phyloP scores from a whole-genome alignment of 2,113 vertebrate species.

The Notothenia rossii region DNA sequence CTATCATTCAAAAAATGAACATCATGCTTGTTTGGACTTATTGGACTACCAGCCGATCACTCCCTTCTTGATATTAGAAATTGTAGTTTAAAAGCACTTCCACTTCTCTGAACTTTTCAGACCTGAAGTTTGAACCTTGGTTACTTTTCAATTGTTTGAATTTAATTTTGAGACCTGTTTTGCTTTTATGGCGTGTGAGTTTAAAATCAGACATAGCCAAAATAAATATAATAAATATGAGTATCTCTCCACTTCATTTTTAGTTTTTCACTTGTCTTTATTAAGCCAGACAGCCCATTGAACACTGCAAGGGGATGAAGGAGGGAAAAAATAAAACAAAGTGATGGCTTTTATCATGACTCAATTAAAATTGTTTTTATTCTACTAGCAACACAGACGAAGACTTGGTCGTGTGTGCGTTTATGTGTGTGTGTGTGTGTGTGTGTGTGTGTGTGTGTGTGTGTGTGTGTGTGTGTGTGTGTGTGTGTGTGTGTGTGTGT shows the following conservation, averaged over 20 bases:
- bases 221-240: slow-evolving; percentile 29
- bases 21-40: too few relatives aligned
- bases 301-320: not conserved
- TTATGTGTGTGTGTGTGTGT: not conserved
- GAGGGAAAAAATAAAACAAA: slow-evolving; percentile 43
- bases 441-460: not conserved
- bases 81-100: too few relatives aligned
- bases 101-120: too few relatives aligned
- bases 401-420: not conserved
- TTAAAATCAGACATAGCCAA: too few relatives aligned
- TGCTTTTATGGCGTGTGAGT: too few relatives aligned
- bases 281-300: slow-evolving; percentile 34
- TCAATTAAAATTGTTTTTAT: slow-evolving; percentile 59
- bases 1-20: too few relatives aligned
- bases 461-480: not conserved
- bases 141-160: too few relatives aligned
- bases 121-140: too few relatives aligned
- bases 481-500: not conserved
- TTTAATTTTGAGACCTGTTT: too few relatives aligned
- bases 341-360: slow-evolving; percentile 62
- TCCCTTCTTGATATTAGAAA: too few relatives aligned
- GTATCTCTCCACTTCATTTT: slow-evolving; percentile 42
- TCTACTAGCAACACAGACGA: slow-evolving; percentile 33
- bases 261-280: slow-evolving; percentile 50
- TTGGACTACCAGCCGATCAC: too few relatives aligned